Base-by-base conservation (phyloP, 35 echinoderm and acorn worm genomes). In the Stichopus chloronotus region DNA sequence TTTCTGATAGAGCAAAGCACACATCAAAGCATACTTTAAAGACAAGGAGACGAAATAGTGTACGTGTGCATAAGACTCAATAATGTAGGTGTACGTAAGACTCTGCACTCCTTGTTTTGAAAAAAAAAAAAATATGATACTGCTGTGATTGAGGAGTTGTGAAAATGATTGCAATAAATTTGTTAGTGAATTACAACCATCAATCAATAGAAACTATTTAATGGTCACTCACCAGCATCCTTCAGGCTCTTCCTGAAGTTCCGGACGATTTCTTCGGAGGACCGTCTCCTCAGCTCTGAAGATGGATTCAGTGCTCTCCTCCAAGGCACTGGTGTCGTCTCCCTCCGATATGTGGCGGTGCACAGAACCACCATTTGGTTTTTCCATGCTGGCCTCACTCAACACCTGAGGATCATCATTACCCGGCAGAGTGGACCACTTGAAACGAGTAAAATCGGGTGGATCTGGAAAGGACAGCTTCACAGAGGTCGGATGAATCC, bases 221-320 rank as follows among this genome's bases (percentile, higher is more conserved):
- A 43, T 43, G 30, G 20, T 7, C 19, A 74, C 69, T 74, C 22
- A 74, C 69, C 69, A n/a, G 22, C 6, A 20, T 74, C 69, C 69
- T 74, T 74, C 17, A 7, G 19, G 19, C 11, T 89, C 60, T 17
- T 72, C 61, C 8, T 25, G 1, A 25, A n/a, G 59, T n/a, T 69
- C 61, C 0, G 55, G 53, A 19, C 53, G 54, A 19, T 89, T 89
- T 16, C 87, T 60, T 89, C 87, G 57, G 14, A 89, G 52, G 30
- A 89, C 87, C 43, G 65, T 72, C 19, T 89, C 87, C 60, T 89
- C 87, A 54, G 87, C 87, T 17, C 87, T 43, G 59, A 89, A 89
- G 52, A 89, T 89, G 7, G 87, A 89, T 53, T 89, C 87, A n/a
- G 87, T 89, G 52, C 87, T 89, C 60, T 89, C 87, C 21, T 89